phyloP scores from a whole-genome alignment of 2,113 vertebrate species.

The Aegypius monachus region DNA sequence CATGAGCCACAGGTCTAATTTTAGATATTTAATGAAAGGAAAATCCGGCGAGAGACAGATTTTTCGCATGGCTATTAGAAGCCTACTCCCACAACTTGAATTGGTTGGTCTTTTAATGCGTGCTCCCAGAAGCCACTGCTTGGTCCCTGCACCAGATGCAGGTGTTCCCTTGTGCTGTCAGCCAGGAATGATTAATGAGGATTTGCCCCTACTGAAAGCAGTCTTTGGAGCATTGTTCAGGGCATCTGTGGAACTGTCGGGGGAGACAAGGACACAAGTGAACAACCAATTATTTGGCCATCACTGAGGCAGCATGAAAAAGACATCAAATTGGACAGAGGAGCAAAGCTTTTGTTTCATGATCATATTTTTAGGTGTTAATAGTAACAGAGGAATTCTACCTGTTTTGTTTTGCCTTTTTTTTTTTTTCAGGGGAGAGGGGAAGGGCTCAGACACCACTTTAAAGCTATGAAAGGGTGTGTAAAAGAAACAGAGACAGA shows the following conservation, averaged over 20 bases:
- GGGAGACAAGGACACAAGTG: conserved; percentile 87
- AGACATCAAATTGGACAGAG: conserved; percentile 83
- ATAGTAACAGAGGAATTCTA: conserved; percentile 62
- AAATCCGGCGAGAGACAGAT: conserved; percentile 39
- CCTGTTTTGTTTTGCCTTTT: conserved; percentile 29
- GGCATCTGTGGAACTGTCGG: conserved; percentile 87
- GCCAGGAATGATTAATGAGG: conserved; percentile 88
- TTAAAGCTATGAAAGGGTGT: not conserved
- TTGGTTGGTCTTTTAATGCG: conserved; percentile 63
- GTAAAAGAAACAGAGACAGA: not conserved
- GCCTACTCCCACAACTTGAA: conserved; percentile 60
- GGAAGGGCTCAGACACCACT: not conserved
- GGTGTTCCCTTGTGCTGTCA: conserved; percentile 86
- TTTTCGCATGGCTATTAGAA: conserved; percentile 65
- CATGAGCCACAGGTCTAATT: conserved; percentile 64
- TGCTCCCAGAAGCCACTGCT: conserved; percentile 64
- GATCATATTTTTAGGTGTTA: conserved; percentile 73
- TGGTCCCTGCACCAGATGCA: conserved; percentile 78
- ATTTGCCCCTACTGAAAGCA: conserved; percentile 84
- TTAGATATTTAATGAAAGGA: conserved; percentile 68
- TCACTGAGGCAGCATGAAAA: conserved; percentile 82
- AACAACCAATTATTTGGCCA: conserved; percentile 90
- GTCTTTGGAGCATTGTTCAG: conserved; percentile 84
- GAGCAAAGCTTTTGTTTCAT: conserved; percentile 79
- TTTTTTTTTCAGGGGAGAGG: not conserved